Base-by-base conservation (phyloP, 2,113 vertebrate genomes). In the Martes martes region DNA sequence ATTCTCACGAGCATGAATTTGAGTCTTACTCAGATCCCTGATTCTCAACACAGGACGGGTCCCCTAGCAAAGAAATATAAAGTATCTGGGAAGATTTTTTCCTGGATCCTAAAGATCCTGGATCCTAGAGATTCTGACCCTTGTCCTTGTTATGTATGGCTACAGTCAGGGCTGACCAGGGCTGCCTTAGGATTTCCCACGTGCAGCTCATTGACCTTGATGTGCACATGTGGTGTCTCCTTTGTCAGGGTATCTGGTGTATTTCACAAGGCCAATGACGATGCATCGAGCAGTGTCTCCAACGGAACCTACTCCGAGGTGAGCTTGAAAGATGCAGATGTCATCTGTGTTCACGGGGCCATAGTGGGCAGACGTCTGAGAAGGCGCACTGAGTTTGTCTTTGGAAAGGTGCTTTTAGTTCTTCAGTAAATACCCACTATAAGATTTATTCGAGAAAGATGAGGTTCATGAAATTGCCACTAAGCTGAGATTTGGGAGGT, bases 261-360 rank as follows among this genome's bases (percentile, higher is more conserved):
- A 99, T 96, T 99, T 99, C 98, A 99, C 99, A 0, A 99, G 99
- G 63, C 99, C 99, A 5, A 99, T 99, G 99, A 99, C 99, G 8
- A 99, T 99, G 99, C 99, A 99, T 98, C 99, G 99, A 0, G 99
- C 99, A 0, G 99, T 98, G 82, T 99, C 99, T 2, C 99, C 99
- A 0, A 99, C 99, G 1, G 99, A 99, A 92, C 99, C 99, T 69
- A 99, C 99, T 0, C 99, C 99, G 36, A 99, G 99, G 99, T 99
- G 97, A 98, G 98, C 82, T 31, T 21, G 33, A 57, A 82, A 81
- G 45, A 24, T 42, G 2, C 55, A 78, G 65, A 13, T 36, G 10
- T 4, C 13, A n/a, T 65, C 50, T 61, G 0, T 9, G 3, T 23
- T 55, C 95, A 23, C 0, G 0, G 42, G 39, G 47, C 57, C 65